Percentiles rank a stretch among this genome's conserved stretches.
Evolutionary conservation across 2,888 invertebrate genomes (phyloP).

Genomic region (Rhagonycha lutea): DNA sequence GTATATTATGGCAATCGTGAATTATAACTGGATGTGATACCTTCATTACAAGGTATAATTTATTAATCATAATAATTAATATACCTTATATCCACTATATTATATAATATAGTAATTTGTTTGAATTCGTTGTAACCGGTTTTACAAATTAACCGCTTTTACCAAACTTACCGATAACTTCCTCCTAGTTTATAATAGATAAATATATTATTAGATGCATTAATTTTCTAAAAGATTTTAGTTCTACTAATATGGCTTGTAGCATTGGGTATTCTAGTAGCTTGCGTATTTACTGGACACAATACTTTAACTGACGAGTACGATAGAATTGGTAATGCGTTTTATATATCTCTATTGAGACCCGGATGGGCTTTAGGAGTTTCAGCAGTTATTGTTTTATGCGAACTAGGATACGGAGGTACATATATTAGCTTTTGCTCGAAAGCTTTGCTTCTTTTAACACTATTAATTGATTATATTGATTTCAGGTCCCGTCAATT

Average conservation of each 20-base stretch:
- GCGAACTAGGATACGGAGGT: conserved; percentile 58
- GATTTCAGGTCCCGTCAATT: conserved; percentile 56
- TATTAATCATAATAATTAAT: too few species aligned
- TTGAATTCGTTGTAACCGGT: too few species aligned
- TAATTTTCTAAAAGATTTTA: background rate
- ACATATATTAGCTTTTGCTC: conserved; percentile 12
- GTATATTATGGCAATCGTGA: too few species aligned
- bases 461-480: background rate
- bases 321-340: conserved; percentile 36
- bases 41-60: too few species aligned
- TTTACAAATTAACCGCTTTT: too few species aligned
- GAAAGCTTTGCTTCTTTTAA: background rate
- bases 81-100: too few species aligned
- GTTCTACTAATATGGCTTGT: background rate
- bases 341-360: conserved; percentile 51
- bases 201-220: too few species aligned
- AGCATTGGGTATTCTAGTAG: background rate
- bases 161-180: too few species aligned
- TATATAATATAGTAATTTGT: too few species aligned
- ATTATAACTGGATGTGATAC: too few species aligned
- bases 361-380: conserved; percentile 56
- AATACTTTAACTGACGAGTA: background rate
- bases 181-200: too few species aligned
- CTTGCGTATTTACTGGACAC: background rate
- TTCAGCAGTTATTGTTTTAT: conserved; percentile 58